These are phyloP conservation scores for Oscheius sp. DNA, from an alignment of 2,888 invertebrate species.

Conservation along the genomic window DNA sequence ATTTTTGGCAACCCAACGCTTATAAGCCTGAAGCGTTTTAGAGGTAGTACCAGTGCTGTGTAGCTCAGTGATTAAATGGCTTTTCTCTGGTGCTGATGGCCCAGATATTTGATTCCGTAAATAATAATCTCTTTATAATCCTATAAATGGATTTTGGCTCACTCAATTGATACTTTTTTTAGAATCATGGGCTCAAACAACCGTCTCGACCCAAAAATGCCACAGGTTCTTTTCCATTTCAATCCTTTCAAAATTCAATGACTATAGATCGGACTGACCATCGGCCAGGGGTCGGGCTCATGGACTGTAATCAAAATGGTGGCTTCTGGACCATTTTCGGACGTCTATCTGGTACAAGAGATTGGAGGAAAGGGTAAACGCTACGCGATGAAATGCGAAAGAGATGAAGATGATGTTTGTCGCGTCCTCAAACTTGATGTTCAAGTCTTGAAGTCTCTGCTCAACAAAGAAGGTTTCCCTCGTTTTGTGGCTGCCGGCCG, in stretches of 20 bases:
- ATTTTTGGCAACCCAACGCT: no score
- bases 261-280: conserved; percentile 14
- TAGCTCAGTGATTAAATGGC: no score
- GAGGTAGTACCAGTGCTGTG: no score
- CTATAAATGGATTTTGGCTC: no score
- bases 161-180: no score
- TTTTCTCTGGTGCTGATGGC: no score
- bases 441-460: conserved; percentile 53
- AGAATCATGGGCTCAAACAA: conserved; percentile 5
- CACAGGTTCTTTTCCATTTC: background rate
- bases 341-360: conserved; percentile 56
- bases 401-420: conserved; percentile 46
- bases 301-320: conserved; percentile 49
- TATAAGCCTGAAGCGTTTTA: no score
- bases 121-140: no score
- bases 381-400: conserved; percentile 64
- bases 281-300: conserved; percentile 13
- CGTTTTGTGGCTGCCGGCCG: conserved; percentile 54
- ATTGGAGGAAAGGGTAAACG: conserved; percentile 33
- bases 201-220: conserved; percentile 9
- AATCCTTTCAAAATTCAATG: background rate
- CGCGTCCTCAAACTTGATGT: conserved; percentile 60
- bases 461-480: conserved; percentile 54
- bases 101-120: no score
- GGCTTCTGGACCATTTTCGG: conserved; percentile 61